phyloP scores from a whole-genome alignment of 1,140 invertebrate genomes.

The Drosophila chauvacae region DNA sequence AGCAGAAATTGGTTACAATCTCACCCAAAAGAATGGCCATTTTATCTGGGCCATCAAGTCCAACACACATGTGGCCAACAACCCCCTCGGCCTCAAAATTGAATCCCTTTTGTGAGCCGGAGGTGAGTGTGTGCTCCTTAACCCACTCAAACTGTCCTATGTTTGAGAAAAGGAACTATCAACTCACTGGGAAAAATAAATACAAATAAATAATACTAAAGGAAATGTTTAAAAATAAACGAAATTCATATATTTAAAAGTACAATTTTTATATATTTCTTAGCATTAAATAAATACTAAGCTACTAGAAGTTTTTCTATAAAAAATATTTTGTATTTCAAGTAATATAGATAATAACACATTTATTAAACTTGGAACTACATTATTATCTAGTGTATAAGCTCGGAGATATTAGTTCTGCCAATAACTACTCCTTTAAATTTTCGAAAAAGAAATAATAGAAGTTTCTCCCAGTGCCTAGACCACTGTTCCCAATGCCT shows the following conservation, averaged over 20 bases:
- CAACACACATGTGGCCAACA: conserved; percentile 53
- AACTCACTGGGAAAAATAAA: background rate
- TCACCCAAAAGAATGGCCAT: conserved; percentile 57
- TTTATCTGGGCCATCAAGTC: conserved; percentile 59
- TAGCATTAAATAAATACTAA: background rate
- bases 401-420: background rate
- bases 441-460: background rate
- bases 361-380: background rate
- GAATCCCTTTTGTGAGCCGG: conserved; percentile 33
- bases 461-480: background rate
- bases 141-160: conserved; percentile 22
- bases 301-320: background rate
- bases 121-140: conserved; percentile 41
- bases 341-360: background rate
- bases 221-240: background rate
- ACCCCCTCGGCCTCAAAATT: conserved; percentile 38
- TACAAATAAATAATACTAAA: background rate
- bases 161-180: background rate
- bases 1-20: conserved; percentile 50
- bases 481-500: background rate
- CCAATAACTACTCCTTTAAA: no score
- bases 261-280: background rate
- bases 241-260: background rate
- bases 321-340: no score
- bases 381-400: no score